These are phyloP conservation scores for Torymus texanus DNA, from an alignment of 2,888 invertebrate species.

Conservation along the genomic window DNA sequence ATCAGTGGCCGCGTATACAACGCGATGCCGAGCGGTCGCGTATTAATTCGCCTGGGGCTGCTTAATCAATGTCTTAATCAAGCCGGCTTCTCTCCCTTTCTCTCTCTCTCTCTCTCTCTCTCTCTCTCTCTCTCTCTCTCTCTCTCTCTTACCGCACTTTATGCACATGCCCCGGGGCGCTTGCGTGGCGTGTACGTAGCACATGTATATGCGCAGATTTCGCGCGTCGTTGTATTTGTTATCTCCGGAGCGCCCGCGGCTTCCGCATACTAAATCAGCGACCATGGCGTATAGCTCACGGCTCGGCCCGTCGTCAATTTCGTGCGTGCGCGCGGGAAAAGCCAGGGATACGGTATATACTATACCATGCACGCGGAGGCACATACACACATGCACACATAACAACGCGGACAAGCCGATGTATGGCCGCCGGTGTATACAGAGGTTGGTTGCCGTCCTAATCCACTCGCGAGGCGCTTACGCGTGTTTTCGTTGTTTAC, in stretches of 20 bases:
- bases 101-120: background rate
- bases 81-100: background rate
- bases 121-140: background rate
- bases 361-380: background rate
- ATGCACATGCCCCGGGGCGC: conserved; percentile 4
- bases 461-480: background rate
- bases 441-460: background rate
- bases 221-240: conserved; percentile 35
- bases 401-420: conserved; percentile 26
- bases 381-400: no score
- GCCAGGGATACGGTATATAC: background rate
- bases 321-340: conserved; percentile 22
- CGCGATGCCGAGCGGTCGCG: background rate
- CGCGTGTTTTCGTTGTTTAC: background rate
- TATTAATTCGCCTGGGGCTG: conserved; percentile 16
- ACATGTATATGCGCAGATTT: background rate
- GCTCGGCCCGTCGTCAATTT: conserved; percentile 28
- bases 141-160: background rate
- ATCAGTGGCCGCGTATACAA: no score
- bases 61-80: conserved; percentile 35
- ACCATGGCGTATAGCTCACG: background rate
- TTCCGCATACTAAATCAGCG: conserved; percentile 51
- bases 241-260: conserved; percentile 29
- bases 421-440: no score
- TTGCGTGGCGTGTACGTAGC: background rate